Evolutionary conservation across 2,888 invertebrate species (phyloP).

Genomic region (Dolomedes plantarius): DNA sequence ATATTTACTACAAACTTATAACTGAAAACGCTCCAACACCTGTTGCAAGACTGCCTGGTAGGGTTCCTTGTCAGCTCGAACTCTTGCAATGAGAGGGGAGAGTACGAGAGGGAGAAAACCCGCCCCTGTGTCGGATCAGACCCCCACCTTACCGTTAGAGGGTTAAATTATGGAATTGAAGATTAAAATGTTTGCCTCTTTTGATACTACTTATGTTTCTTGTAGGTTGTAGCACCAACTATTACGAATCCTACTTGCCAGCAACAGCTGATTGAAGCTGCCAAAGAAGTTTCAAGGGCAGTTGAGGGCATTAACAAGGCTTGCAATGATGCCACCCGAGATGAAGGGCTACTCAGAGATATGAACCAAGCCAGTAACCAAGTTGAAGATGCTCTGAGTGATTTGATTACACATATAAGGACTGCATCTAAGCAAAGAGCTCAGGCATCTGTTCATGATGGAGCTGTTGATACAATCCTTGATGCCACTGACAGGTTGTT

Average conservation of each 20-base stretch:
- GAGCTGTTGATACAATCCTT: slow-evolving; percentile 91
- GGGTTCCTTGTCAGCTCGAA: no score
- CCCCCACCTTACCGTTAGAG: no score
- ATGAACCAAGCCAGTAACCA: slow-evolving; percentile 89
- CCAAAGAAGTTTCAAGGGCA: slow-evolving; percentile 92
- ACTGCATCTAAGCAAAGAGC: slow-evolving; percentile 74
- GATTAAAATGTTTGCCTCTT: no score
- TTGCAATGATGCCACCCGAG: slow-evolving; percentile 83
- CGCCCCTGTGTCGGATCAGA: no score
- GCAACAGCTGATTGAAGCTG: slow-evolving; percentile 93
- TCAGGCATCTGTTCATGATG: slow-evolving; percentile 82
- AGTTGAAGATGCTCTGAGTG: slow-evolving; percentile 91
- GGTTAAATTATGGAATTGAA: no score
- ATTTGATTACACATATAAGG: slow-evolving; percentile 90
- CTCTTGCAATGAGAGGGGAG: no score
- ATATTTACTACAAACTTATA: no score
- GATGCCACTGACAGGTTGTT: slow-evolving; percentile 91
- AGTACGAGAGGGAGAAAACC: no score
- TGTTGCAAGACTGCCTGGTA: no score
- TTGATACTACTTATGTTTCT: no score
- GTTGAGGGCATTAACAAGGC: slow-evolving; percentile 92
- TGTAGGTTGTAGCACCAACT: slow-evolving; percentile 81
- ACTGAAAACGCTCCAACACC: no score
- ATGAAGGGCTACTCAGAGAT: slow-evolving; percentile 84
- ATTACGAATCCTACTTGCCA: slow-evolving; percentile 82